Base-by-base conservation (phyloP, 2,797 vertebrate species). In the Loriculus beryllinus region DNA sequence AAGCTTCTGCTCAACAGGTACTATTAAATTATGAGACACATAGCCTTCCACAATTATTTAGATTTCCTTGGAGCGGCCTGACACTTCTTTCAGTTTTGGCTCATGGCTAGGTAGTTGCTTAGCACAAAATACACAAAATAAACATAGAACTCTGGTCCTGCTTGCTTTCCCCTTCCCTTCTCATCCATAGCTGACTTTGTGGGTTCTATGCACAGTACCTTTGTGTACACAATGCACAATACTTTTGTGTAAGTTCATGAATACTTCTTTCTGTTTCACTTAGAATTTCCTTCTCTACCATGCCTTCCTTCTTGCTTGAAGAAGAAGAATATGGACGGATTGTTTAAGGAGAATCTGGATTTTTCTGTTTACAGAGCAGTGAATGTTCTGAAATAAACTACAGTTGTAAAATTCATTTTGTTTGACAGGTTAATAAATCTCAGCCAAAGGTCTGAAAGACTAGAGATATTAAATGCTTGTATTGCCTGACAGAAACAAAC, bases 381-480 rank as follows among this genome's bases (percentile, higher is more conserved):
- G 85, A 90, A 77, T 87, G 68, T 93, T 93, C 69, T 84, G 56
- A 92, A 96, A 92, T 87, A 81, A 96, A 86, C 87, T 85, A 42
- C 76, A 89, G 40, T 93, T 92, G 23, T 88, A 92, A 93, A 94
- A 96, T 92, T 88, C n/a, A 33, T 96, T 96, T 91, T 95, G 57
- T 96, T 93, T 95, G 91, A 88, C 56, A 91, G 81, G 60, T 92
- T 95, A 96, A 96, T 96, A 93, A 95, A 96, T 97, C 88, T 95
- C 63, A 92, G 54, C 91, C 2, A 4, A 86, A 95, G 23, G 29
- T 87, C 63, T 93, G 87, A 97, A 86, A 93, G 93, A 88, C 91
- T 92, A 45, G 75, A 65, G 62, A 75, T 89, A 91, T 91, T 92
- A 96, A 95, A 95, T 94, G 63, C 86, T 91, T 94, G 59, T 86